Base-by-base conservation (phyloP, 2,888 invertebrate species). In the Lottia gigantea region DNA sequence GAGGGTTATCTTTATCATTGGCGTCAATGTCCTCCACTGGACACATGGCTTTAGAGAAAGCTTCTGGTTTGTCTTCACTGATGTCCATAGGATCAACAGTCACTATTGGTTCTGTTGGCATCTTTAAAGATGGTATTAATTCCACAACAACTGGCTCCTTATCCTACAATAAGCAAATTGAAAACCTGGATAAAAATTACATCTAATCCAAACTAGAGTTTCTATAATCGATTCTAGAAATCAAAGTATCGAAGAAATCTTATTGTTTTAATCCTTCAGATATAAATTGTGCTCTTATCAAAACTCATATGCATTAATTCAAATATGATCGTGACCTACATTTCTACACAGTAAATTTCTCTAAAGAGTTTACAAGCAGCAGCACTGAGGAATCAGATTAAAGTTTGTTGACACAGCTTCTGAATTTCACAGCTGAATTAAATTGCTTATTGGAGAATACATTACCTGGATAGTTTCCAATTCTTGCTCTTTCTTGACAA, bases 1-100 rank as follows among this genome's bases (percentile, higher is more conserved):
- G 91, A 3, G 95, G 93, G 88, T 95, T 95, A 63, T 92, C 91
- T 61, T 90, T 91, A 84, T 95, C 94, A 65, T 92, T 91, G 84
- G 84, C 85, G 83, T 96, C 96, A 86, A 95, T 94, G 81, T 85
- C 83, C 75, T 84, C 82, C 62, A 85, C 80, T 72, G 80, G 80
- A 8, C 81, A 66, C 49, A 80, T 61, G 31, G 78, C 80, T 73
- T 78, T 79, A 0, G 82, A 82, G 71, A 83, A 85, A 16, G 83
- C 81, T 46, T 83, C 83, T 64, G 78, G 76, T n/a, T 76, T 80
- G 65, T 80, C 80, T 67, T 81, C 83, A 77, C 83, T 82, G 19
- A 82, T 82, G 73, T 85, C 83, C 85, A 85, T 85, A 66, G 81
- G 81, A 40, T 78, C 79, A 23, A 77, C 76, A 47, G 76, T 74